phyloP scores from a whole-genome alignment of 2,888 invertebrate species.

The Alentia gelatinosa region DNA sequence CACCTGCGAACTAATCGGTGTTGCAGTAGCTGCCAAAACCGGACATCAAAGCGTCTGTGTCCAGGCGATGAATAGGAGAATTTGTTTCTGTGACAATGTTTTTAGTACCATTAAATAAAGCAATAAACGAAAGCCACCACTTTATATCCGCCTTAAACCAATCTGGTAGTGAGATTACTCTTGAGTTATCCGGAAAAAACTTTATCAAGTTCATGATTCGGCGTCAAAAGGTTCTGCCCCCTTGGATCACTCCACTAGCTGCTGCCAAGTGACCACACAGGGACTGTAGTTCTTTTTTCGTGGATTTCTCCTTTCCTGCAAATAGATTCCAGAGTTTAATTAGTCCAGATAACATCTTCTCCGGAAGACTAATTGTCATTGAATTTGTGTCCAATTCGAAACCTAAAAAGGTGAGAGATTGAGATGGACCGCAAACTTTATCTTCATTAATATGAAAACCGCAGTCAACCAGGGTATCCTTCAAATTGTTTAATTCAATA shows the following conservation, averaged over 20 bases:
- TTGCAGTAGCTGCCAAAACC: background rate
- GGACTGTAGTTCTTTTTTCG: background rate
- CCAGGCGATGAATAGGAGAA: background rate
- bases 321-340: background rate
- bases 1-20: background rate
- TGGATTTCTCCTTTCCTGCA: background rate
- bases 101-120: background rate
- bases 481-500: background rate
- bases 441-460: background rate
- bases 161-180: background rate
- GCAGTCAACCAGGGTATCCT: background rate
- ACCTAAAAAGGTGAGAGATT: background rate
- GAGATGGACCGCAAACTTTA: background rate
- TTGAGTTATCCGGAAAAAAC: background rate
- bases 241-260: background rate
- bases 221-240: background rate
- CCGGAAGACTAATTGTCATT: background rate
- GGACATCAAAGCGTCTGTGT: background rate
- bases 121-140: background rate
- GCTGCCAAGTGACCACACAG: background rate
- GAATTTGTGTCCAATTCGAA: background rate
- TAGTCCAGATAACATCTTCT: background rate
- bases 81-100: background rate
- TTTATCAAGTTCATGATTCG: background rate
- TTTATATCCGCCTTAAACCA: background rate